Percentiles rank a stretch among this genome's conserved stretches.
Evolutionary conservation across 1,140 invertebrate genomes (phyloP).

Genomic region (Drosophila serrata): DNA sequence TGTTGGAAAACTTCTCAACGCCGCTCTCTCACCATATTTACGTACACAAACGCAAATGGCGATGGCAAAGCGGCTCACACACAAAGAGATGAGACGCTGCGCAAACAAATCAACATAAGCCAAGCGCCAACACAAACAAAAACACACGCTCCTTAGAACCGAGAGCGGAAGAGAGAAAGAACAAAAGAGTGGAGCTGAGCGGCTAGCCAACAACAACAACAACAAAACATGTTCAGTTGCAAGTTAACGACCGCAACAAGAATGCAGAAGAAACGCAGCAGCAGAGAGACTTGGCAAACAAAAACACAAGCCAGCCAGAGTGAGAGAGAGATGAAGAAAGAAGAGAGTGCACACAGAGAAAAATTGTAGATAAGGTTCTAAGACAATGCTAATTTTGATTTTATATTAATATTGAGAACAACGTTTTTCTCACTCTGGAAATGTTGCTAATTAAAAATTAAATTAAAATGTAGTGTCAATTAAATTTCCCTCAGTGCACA

Average conservation of each 20-base stretch:
- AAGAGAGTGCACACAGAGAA: slow-evolving; percentile 12
- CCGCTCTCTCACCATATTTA: slow-evolving; percentile 6
- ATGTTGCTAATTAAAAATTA: neutral
- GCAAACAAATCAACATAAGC: slow-evolving; percentile 57
- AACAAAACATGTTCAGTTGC: slow-evolving; percentile 67
- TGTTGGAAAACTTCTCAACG: slow-evolving; percentile 50
- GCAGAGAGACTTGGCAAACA: slow-evolving; percentile 55
- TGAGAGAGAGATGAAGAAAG: slow-evolving; percentile 16
- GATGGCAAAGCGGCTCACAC: slow-evolving; percentile 58
- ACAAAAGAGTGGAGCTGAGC: neutral
- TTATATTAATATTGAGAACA: neutral
- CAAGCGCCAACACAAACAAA: slow-evolving; percentile 44
- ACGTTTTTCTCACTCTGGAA: neutral
- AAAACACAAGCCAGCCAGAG: slow-evolving; percentile 38
- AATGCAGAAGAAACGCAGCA: slow-evolving; percentile 61
- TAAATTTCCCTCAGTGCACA: slow-evolving; percentile 10
- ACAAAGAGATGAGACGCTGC: slow-evolving; percentile 29
- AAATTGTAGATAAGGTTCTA: neutral
- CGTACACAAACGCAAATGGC: slow-evolving; percentile 1
- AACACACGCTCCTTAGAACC: slow-evolving; percentile 20
- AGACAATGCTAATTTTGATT: neutral
- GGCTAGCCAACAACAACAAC: slow-evolving; percentile 37
- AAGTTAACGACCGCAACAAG: slow-evolving; percentile 76
- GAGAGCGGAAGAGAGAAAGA: slow-evolving; percentile 16
- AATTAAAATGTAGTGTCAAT: neutral